Base-by-base conservation (phyloP, 2,113 vertebrate genomes). In the Carollia perspicillata region DNA sequence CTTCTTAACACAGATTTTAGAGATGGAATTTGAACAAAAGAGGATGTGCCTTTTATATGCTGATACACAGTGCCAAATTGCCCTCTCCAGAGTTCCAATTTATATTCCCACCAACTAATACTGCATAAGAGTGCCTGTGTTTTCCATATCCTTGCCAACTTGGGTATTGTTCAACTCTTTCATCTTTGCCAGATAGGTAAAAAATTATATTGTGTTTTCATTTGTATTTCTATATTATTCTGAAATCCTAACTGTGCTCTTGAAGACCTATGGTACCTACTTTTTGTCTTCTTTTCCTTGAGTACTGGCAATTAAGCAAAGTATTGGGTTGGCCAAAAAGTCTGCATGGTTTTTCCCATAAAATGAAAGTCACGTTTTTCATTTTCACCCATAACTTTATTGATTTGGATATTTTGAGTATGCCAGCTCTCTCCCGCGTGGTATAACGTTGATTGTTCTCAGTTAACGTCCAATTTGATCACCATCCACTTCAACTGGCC, bases 201-300 rank as follows among this genome's bases (percentile, higher is more conserved):
- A 81, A 95, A 80, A 53, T 89, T 40, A 84, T 40, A 68, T 58
- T 90, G 55, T 91, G 18, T 86, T 89, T 83, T 58, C 17, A n/a
- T 88, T 97, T 92, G 13, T 81, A 26, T 83, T 79, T 77, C 26
- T 53, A 6, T 72, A n/a, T 84, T 95, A 40, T 86, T 94, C 40
- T 80, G 35, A 37, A 66, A n/a, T 92, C 28, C 68, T 90, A 40
- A 88, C 53, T 63, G 26, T 84, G 8, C 11, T n/a, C 53, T 68
- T 68, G 40, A 68, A 88, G 42, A 88, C 49, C 47, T 53, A 22
- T 37, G 37, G 44, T 44, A 28, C 26, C 33, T 92, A 33, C n/a
- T 77, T 75, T 20, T 5, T 13, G 4, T n/a, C 11, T 51, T 85
- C 47, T 89, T 71, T 89, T 89, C 49, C 37, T 89, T 28, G 23